These are phyloP conservation scores for Daubentonia madagascariensis DNA, from an alignment of 2,113 vertebrate species.

Conservation along the genomic window DNA sequence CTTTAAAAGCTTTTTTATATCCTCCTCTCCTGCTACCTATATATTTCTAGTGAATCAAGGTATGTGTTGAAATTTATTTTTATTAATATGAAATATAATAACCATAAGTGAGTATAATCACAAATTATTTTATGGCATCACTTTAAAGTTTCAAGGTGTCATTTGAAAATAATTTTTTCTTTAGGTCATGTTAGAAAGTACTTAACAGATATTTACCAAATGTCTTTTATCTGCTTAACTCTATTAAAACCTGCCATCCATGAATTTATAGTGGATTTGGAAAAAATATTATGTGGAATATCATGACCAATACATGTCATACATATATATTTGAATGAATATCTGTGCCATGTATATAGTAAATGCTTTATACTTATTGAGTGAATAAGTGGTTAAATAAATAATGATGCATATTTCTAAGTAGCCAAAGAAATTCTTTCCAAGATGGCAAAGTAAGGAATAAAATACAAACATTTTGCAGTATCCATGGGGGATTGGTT, in stretches of 20 bases:
- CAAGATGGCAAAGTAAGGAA: background rate
- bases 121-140: background rate
- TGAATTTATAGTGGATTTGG: background rate
- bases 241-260: background rate
- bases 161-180: background rate
- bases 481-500: background rate
- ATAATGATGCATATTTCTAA: background rate
- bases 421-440: background rate
- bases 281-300: background rate
- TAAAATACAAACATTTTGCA: background rate
- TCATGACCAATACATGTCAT: background rate
- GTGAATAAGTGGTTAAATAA: background rate
- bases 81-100: background rate
- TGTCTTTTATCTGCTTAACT: background rate
- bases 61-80: background rate
- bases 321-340: background rate
- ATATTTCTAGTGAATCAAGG: background rate
- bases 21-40: background rate
- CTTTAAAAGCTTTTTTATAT: background rate
- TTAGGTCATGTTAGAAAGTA: background rate
- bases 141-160: constrained; percentile 20
- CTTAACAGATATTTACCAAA: background rate
- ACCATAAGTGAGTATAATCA: background rate
- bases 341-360: background rate
- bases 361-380: background rate